Evolutionary conservation across 1,140 invertebrate genomes (phyloP).

Genomic region (Apis cerana): DNA sequence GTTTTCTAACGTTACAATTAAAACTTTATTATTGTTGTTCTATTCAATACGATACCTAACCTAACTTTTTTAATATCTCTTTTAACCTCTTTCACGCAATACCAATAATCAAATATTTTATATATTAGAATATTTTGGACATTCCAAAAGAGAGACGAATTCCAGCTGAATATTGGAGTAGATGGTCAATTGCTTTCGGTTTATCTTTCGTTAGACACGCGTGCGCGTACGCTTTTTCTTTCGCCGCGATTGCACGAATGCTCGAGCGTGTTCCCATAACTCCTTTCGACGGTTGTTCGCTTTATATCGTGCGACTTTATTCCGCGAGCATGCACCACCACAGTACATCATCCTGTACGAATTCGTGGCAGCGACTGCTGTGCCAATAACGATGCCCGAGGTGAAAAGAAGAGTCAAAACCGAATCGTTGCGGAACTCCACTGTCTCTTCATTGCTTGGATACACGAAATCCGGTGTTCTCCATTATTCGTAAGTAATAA

Average conservation of each 20-base stretch:
- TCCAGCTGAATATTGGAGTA: conserved; percentile 24
- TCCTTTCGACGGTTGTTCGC: conserved; percentile 48
- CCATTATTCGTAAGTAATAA: not conserved
- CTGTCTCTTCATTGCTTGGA: conserved; percentile 26
- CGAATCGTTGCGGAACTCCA: conserved; percentile 7
- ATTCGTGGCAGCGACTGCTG: conserved; percentile 24
- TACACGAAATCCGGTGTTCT: conserved; percentile 29
- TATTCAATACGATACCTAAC: no score
- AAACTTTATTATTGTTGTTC: no score
- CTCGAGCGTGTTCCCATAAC: conserved; percentile 38
- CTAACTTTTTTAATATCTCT: not conserved
- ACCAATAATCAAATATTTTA: not conserved
- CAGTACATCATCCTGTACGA: conserved; percentile 57
- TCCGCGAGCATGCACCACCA: conserved; percentile 52
- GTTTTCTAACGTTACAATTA: no score
- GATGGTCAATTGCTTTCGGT: conserved; percentile 54
- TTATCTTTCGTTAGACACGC: conserved; percentile 37
- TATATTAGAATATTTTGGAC: not conserved
- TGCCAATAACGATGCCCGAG: conserved; percentile 61
- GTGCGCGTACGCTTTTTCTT: conserved; percentile 40
- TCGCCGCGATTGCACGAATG: conserved; percentile 23
- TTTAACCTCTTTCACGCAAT: no score
- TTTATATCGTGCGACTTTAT: conserved; percentile 64
- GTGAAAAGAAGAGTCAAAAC: conserved; percentile 58
- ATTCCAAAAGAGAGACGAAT: not conserved